A percentile compares a stretch with the other conserved stretches of the same genome.
Conservation (phyloP, 2,113 vertebrate species). For the Chaetodon trifascialis region DNA sequence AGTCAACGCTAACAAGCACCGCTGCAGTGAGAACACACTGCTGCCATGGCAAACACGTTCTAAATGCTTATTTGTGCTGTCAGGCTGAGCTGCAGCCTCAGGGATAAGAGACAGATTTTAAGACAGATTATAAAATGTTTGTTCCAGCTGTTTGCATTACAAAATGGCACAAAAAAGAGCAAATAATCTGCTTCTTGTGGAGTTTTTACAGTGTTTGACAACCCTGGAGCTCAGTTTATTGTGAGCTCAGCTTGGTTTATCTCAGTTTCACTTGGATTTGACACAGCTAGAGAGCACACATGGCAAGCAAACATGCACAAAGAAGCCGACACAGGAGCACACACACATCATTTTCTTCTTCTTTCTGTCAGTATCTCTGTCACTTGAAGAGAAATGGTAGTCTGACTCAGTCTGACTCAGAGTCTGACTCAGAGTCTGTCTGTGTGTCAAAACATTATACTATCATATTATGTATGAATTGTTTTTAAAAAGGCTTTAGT, state of each 20-base stretch:
- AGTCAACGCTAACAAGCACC: slow-evolving; percentile 30
- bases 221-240: slow-evolving; percentile 22
- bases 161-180: slow-evolving; percentile 31
- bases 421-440: too few species aligned
- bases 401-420: too few species aligned
- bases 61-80: slow-evolving; percentile 4
- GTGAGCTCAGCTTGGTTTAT: slow-evolving; percentile 7
- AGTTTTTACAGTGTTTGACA: slow-evolving; percentile 24
- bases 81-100: slow-evolving; percentile 22
- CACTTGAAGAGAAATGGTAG: not conserved
- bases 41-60: slow-evolving; percentile 28
- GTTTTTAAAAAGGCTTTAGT: too few species aligned
- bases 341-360: not conserved
- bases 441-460: not conserved
- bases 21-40: slow-evolving; percentile 6
- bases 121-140: slow-evolving; percentile 55
- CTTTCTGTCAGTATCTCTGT: not conserved
- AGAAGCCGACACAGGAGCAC: not conserved
- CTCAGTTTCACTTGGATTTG: slow-evolving; percentile 17
- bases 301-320: not conserved
- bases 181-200: slow-evolving; percentile 12
- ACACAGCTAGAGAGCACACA: not conserved
- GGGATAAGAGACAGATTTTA: slow-evolving; percentile 41
- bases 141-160: slow-evolving; percentile 50
- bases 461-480: not conserved